Conservation (phyloP, 2,113 vertebrate species). For the Donacobius atricapilla region DNA sequence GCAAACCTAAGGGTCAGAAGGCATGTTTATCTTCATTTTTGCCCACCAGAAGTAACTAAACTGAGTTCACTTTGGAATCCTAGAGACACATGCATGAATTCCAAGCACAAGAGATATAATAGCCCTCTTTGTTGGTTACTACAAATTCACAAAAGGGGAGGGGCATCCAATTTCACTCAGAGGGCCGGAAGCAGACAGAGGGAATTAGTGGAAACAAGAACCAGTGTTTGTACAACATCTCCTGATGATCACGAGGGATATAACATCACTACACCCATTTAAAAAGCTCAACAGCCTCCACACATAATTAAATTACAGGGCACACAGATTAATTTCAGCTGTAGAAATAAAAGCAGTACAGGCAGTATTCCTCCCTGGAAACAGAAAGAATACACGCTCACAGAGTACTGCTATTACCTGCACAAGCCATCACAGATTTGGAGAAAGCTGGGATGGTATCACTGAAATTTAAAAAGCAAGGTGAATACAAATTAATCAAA, state of each 20-base stretch:
- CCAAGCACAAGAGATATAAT: neutral
- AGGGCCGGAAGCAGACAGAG: neutral
- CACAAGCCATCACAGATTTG: neutral
- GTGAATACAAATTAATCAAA: neutral
- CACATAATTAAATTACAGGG: neutral
- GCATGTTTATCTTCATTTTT: neutral
- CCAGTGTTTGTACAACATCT: neutral
- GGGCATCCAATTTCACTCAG: neutral
- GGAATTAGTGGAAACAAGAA: constrained; percentile 3
- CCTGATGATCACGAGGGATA: neutral
- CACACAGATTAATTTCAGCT: neutral
- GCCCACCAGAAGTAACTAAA: neutral
- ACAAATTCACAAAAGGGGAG: neutral
- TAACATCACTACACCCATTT: neutral
- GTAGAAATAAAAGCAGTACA: neutral
- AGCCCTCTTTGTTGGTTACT: neutral
- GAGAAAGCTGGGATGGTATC: neutral
- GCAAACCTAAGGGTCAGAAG: neutral
- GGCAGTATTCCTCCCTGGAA: neutral
- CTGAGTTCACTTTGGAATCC: neutral
- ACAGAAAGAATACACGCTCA: neutral
- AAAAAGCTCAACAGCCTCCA: neutral
- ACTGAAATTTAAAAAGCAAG: neutral
- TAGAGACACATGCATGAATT: neutral
- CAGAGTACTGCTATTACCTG: neutral